Base-by-base conservation (phyloP, 2,797 vertebrate species). In the Spondyliosoma cantharus region DNA sequence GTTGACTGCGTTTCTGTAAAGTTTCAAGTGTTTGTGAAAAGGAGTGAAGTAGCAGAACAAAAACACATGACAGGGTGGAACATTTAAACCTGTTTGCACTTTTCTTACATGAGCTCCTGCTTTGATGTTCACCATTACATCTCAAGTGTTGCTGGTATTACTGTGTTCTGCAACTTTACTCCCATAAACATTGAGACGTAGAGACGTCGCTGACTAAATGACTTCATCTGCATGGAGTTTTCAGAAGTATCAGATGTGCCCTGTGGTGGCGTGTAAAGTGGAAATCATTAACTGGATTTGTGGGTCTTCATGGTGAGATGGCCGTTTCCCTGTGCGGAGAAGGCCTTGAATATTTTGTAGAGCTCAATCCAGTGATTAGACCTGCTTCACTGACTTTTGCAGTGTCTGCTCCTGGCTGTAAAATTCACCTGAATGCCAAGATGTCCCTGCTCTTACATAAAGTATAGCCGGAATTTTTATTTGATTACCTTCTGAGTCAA, bases 271-370 rank as follows among this genome's bases (percentile, higher is more conserved):
- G 70, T 66, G 53, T 45, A n/a, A 75, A 71, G 69, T 56, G 37
- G 15, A 84, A 78, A 29, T n/a, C 20, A 13, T 68, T 65, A 67
- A 83, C 80, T 82, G 64, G 68, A 86, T 82, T 64, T 82, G 59
- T 37, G 64, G 48, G 2, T 77, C 45, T 86, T 70, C 22, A 58
- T n/a, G 3, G 64, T 27, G 68, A 70, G 37, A 63, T n/a, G 0
- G 45, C 29, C 7, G 12, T 49, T 74, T 68, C 69, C 7, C 53
- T 9, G 56, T 4, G 66, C 75, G 46, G 63, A 66, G 20, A 45
- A 57, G 58, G 24, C 57, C 72, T 45, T 27, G 46, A 52, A 73
- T 56, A 37, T 63, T 84, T 84, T 25, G 69, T 65, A n/a, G 56
- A 76, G 65, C 74, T 86, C 48, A 46, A 54, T 69, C 65, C 71